Conservation (phyloP, 2,797 vertebrate genomes). For the Xyrichtys novacula region DNA sequence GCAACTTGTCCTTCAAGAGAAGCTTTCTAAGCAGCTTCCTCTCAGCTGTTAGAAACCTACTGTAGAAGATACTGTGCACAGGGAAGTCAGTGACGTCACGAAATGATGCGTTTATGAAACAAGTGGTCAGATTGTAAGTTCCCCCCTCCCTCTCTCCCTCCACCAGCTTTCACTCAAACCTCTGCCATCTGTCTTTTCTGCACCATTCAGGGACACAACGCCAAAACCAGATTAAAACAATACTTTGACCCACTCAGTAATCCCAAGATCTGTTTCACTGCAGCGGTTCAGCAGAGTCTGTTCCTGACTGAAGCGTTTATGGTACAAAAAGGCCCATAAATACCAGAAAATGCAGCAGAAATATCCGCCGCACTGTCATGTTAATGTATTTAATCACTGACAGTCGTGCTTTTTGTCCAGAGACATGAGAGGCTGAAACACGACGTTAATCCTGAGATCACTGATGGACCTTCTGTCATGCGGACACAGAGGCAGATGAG, state of each 20-base stretch:
- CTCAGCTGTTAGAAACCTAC: no score
- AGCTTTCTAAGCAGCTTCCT: not conserved
- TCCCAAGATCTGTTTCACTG: constrained; percentile 57
- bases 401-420: constrained; percentile 18
- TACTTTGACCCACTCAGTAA: constrained; percentile 67
- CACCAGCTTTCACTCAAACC: constrained; percentile 37
- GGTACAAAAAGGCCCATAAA: constrained; percentile 9
- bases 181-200: constrained; percentile 67
- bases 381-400: constrained; percentile 13
- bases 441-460: constrained; percentile 31
- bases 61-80: not conserved
- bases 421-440: not conserved
- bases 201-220: constrained; percentile 30
- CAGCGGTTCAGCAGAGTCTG: constrained; percentile 2
- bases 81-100: constrained; percentile 13
- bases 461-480: constrained; percentile 31
- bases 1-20: no score
- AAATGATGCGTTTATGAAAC: constrained; percentile 15
- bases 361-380: constrained; percentile 10
- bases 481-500: constrained; percentile 39
- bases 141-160: not conserved
- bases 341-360: constrained; percentile 1
- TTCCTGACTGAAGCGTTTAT: constrained; percentile 2
- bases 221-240: constrained; percentile 67
- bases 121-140: constrained; percentile 7